Base-by-base conservation (phyloP, 2,797 vertebrate genomes). In the Galagoides demidoff region DNA sequence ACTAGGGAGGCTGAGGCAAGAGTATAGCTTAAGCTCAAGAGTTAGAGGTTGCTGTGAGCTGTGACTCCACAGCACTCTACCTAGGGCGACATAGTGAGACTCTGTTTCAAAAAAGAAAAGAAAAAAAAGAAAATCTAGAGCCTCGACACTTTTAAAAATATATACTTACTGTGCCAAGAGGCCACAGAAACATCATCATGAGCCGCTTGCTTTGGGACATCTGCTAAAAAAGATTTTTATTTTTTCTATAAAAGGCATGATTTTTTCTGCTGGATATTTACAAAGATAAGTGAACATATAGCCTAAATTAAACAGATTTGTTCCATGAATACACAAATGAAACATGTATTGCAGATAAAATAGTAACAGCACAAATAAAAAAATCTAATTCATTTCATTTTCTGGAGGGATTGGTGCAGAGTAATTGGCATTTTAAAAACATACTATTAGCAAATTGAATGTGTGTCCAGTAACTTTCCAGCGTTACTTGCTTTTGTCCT, bases 241-340 rank as follows among this genome's bases (percentile, higher is more conserved):
- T 49, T 49, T 49, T 45, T 57, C 74, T 31, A 27, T 91, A 79
- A 94, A 94, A 93, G 20, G 4, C 49, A 74, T 73, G 45, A 57
- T 64, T 94, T 92, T 92, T 83, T 95, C 68, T 95, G 39, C 12
- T 86, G 74, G 31, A 71, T 95, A 92, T 94, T 96, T 90, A 55
- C 45, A 82, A 96, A 96, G 87, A 85, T 92, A 82, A 96, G 14
- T 66, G 82, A 92, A 61, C 45, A 52, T 59, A 57, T 55, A 79
- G 49, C 11, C 70, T 85, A 43, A 52, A 31, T 7, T 23, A 97
- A 37, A 85, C 29, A 90, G 29, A 22, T 52, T 82, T 5, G 31
- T 85, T 89, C 92, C 76, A 66, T 87, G 23, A 64, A 94, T 63
- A 78, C 45, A 93, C n/a, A 79, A 90, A 94, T 66, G n/a, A 93